Evolutionary conservation across 2,888 invertebrate species (phyloP).

Genomic region (Xanthia togata): DNA sequence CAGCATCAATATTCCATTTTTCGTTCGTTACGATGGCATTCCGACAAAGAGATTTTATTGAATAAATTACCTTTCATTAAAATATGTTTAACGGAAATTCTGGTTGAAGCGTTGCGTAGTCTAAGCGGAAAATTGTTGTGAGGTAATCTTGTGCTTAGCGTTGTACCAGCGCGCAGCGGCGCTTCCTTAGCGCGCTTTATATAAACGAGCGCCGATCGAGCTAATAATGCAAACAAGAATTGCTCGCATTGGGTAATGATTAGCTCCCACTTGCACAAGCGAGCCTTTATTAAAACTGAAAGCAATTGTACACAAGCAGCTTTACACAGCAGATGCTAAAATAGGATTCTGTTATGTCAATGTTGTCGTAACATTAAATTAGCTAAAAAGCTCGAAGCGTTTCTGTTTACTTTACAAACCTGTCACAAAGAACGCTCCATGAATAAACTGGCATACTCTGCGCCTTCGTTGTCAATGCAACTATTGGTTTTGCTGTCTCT

Average conservation of each 20-base stretch:
- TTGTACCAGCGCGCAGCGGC: constrained; percentile 14
- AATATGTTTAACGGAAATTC: constrained; percentile 76
- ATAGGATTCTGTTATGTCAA: constrained; percentile 7
- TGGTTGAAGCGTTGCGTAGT: constrained; percentile 46
- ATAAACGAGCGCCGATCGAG: constrained; percentile 45
- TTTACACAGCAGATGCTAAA: constrained; percentile 14
- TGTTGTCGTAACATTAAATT: constrained; percentile 18
- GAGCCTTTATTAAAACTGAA: constrained; percentile 56
- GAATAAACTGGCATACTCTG: constrained; percentile 55
- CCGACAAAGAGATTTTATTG: constrained; percentile 87
- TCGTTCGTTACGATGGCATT: constrained; percentile 81
- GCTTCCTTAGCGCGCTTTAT: constrained; percentile 39
- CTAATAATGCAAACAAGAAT: constrained; percentile 60
- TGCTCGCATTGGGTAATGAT: constrained; percentile 56
- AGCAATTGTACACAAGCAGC: constrained; percentile 30
- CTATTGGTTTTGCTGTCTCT: constrained; percentile 71
- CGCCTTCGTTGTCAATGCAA: constrained; percentile 62
- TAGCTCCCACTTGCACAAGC: constrained; percentile 42
- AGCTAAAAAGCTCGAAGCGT: constrained; percentile 16
- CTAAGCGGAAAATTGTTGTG: constrained; percentile 56
- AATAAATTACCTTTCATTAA: constrained; percentile 87
- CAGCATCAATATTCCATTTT: constrained; percentile 86
- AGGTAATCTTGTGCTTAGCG: constrained; percentile 53
- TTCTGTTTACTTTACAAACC: constrained; percentile 36
- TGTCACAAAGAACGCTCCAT: constrained; percentile 38